Evolutionary conservation across 2,113 vertebrate species (phyloP), one percentile per base, ranked within the genome.

Genomic region (Pungitius pungitius): DNA sequence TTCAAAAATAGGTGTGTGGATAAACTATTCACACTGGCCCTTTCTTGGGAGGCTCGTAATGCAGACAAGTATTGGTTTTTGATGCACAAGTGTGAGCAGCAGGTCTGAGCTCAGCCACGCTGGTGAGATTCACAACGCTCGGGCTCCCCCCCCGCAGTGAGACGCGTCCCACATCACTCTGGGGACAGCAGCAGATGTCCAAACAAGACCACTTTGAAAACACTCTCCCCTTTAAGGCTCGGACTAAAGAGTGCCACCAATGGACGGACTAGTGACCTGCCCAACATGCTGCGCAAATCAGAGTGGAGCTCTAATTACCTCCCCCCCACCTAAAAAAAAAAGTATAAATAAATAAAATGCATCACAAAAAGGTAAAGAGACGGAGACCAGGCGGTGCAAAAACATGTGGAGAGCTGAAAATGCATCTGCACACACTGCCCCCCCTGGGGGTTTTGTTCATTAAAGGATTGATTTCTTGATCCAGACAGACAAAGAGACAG

Each of bases 111-210:
- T 63, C 62, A 27, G 61, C 30, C 69, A 56, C 65, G 40, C 68
- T 72, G 24, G 59, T 45, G 78, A 62, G 67, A 60, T 71, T 69
- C 62, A 73, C 72, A 65, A 8, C 68, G 57, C 56, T 30, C n/a
- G 10, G 42, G n/a, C n/a, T n/a, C 55, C 58, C 78, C 66, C 62
- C 75, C 78, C 77, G n/a, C 45, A 22, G 59, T 33, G 77, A 82
- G 51, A 49, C 7, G 39, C 0, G 47, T 78, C 69, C 75, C 77
- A 74, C 73, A 69, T 57, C 72, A 58, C 79, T 85, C 84, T 55
- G 62, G 76, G 78, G 87, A 85, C 67, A 17, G 43, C 13, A 79
- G 69, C 84, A 90, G 82, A 85, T 86, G 77, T 81, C 79, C 42
- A 18, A 65, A 54, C 76, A 74, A 73, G 72, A 64, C 35, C 71